Evolutionary conservation across 2,797 vertebrate species (phyloP), one percentile per base, ranked within the genome.

Genomic region (Carapus acus): DNA sequence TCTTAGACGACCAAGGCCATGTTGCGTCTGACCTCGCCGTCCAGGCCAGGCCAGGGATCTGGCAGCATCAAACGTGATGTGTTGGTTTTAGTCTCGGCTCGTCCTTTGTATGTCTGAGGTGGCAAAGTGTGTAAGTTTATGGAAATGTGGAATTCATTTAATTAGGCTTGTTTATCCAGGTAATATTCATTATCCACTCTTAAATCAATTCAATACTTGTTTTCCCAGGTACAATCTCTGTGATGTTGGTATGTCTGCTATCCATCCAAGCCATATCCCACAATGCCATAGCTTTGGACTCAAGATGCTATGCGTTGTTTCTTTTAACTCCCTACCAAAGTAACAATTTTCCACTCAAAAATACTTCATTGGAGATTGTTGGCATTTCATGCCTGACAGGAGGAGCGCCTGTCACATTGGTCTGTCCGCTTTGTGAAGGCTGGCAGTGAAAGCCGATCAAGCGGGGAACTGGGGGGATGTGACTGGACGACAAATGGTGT

Each of bases 1-100:
- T 55, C 18, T 19, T 68, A 47, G 43, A 82, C 74, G 69, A 57
- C 15, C 24, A 57, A 73, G 75, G 67, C 58, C 64, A 46, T 61
- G 45, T 24, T 4, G 61, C 3, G 58, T 63, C 68, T 72, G 78
- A 80, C 72, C 76, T 48, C 17, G 46, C 54, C n/a, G 44, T 33
- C 15, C 27, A 2, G 23, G 37, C 23, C 18, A 20, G 31, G 50
- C 51, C 51, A 38, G 66, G 66, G 49, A 58, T 61, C 31, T 3
- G 31, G 14, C n/a, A n/a, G n/a, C n/a, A 13, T 8, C 14, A 33
- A 33, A 33, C 9, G 31, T 33, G 4, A 33, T 42, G 58, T 48
- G 34, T 17, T 9, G 50, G 24, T 34, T 20, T 21, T 48, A 46
- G 33, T 37, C 50, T 54, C 2, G 61, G 61, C 63, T 67, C 47